Base-by-base conservation (phyloP, 2,113 vertebrate genomes). In the Ctenomys sociabilis region DNA sequence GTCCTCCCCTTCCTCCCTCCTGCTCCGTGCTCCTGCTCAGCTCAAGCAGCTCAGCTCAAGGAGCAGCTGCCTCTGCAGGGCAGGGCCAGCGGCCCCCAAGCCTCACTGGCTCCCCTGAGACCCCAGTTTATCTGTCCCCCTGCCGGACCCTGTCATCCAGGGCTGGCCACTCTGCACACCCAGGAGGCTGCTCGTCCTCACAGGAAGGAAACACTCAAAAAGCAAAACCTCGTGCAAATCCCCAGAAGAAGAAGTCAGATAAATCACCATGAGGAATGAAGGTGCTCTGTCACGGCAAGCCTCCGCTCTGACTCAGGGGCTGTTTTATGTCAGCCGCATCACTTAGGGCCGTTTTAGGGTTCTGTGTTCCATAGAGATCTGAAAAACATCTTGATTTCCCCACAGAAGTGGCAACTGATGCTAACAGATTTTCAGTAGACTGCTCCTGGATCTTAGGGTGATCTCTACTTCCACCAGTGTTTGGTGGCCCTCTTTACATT, bases 301-400 rank as follows among this genome's bases (percentile, higher is more conserved):
- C 35, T 8, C 1, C 7, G 22, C 16, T 54, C 45, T 1, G 22
- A n/a, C 3, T 28, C 4, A 32, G 32, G 32, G 16, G 8, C 10
- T 64, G 35, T 75, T 45, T 73, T 52, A 0, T 12, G 30, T 45
- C 35, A 43, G 61, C 16, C 28, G 2, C 26, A 11, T 61, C 19
- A 40, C 6, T 32, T 9, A 49, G 40, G 40, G 35, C 49, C 22
- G 40, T 49, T 77, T 49, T 40, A 59, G 61, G 61, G 57, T 77
- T 90, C 43, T 61, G 77, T 92, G 88, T 81, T 40, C 35, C 35
- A 35, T 59, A 85, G 43, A 70, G 40, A 68, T n/a, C 32, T 68
- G 78, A 73, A 75, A 59, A 43, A 82, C 49, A 91, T 52, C 88
- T 93, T 86, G 17, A 95, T 95, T 93, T 88, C 89, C n/a, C 68